Conservation (phyloP, 2,888 invertebrate genomes). For the Steinernema scapterisci region DNA sequence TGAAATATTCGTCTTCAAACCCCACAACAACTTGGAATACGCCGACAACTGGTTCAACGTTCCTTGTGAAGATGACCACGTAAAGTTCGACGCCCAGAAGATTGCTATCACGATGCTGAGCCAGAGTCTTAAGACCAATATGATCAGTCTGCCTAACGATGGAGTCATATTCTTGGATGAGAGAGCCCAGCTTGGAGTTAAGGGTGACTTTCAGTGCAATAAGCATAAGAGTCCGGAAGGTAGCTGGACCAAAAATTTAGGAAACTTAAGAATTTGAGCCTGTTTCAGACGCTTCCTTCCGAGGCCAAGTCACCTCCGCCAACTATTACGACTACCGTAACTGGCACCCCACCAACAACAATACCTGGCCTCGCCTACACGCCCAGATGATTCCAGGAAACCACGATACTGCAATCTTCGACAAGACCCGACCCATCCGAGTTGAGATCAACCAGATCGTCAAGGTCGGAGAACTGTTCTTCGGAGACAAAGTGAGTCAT, state of each 20-base stretch:
- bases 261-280: no score
- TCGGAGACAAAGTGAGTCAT: constrained; percentile 2
- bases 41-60: constrained; percentile 1
- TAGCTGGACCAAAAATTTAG: background rate
- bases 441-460: background rate
- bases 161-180: constrained; percentile 10
- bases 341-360: background rate
- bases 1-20: no score
- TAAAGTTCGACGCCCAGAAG: background rate
- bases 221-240: background rate
- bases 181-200: background rate
- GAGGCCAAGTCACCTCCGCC: background rate
- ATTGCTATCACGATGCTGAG: constrained; percentile 10
- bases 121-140: background rate
- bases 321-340: constrained; percentile 6
- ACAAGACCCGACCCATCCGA: background rate
- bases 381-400: background rate
- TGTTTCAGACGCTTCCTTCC: constrained; percentile 16
- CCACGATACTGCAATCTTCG: background rate
- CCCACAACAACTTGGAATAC: background rate
- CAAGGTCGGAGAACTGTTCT: constrained; percentile 3
- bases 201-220: constrained; percentile 16
- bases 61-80: background rate
- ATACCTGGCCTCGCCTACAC: background rate
- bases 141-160: constrained; percentile 23